phyloP scores from a whole-genome alignment of 23 tunicate genomes.

The Ciona savignyi region DNA sequence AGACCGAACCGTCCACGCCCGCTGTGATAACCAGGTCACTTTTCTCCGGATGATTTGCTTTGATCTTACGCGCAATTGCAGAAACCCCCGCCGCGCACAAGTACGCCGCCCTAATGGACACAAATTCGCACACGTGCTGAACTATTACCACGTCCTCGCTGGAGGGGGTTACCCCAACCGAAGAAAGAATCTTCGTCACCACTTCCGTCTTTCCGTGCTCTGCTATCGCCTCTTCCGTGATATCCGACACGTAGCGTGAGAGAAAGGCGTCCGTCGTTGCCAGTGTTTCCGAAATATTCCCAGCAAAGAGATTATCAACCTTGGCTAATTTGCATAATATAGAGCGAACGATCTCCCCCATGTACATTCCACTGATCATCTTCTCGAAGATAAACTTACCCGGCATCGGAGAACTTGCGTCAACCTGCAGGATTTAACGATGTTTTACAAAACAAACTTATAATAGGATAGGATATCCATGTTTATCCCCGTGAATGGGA shows the following conservation, averaged over 20 bases:
- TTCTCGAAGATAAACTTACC: conserved; percentile 28
- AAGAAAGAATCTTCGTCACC: conserved; percentile 1
- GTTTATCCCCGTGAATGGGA: too few species aligned
- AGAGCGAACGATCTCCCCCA: conserved; percentile 58
- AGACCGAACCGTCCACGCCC: conserved; percentile 72
- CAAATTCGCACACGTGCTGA: conserved; percentile 23
- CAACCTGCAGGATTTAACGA: too few species aligned
- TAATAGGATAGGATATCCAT: too few species aligned
- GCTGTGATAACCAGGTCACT: conserved; percentile 29
- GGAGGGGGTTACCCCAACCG: conserved; percentile 3
- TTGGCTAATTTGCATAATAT: conserved; percentile 34
- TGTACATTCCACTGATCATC: conserved; percentile 74
- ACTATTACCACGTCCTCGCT: conserved; percentile 15
- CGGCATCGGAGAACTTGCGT: conserved; percentile 10
- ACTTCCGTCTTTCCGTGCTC: not conserved
- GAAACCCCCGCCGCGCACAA: conserved; percentile 70
- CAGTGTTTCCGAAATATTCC: conserved; percentile 24
- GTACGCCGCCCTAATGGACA: conserved; percentile 71
- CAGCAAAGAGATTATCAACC: conserved; percentile 21
- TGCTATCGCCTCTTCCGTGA: not conserved
- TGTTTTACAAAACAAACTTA: too few species aligned
- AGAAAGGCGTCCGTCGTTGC: conserved; percentile 12
- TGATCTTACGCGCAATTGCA: conserved; percentile 30
- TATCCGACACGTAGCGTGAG: conserved; percentile 61
- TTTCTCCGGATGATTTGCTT: not conserved